Base-by-base conservation (phyloP, 1,140 invertebrate genomes). In the Euwallacea similis region DNA sequence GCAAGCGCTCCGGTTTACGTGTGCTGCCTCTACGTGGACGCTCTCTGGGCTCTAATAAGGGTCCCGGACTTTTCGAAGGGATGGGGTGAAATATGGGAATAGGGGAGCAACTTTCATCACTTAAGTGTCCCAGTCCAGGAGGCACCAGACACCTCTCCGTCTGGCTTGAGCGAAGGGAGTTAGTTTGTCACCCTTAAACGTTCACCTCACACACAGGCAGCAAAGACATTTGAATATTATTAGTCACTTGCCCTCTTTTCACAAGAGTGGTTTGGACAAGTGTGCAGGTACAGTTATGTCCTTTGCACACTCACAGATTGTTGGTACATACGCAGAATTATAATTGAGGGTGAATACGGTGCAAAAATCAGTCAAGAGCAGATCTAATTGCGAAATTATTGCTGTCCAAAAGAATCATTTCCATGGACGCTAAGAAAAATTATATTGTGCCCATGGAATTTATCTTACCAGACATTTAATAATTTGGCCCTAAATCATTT, bases 41-140 rank as follows among this genome's bases (percentile, higher is more conserved):
- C 63, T 61, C 59, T 65, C 46, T 13, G 47, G 63, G 63, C 47
- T 44, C 63, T 66, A 56, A 58, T 56, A 66, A 66, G 64, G 64
- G 64, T 66, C 62, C 61, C 42, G 61, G 61, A 46, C 43, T 47
- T 65, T 53, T 42, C 47, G 54, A 56, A 66, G 64, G 64, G 64
- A 44, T 11, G 64, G 64, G 64, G 64, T 66, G 64, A 66, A 66
- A 15, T 9, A 66, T n/a, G 11, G 64, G 15, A 21, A 42, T 65
- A 65, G 63, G 63, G 63, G 63, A 54, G 63, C 63, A 53, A 65
- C 16, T 42, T 65, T 53, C 54, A 65, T 42, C 21, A 33, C 47
- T 65, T 65, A 65, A 65, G 63, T 13, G 63, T 54, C 16, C 53
- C 21, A 41, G 42, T 46, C 16, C 60, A 13, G 15, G 16, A 50